Conservation (phyloP, 2,888 invertebrate genomes). For the Biston stratarius region DNA sequence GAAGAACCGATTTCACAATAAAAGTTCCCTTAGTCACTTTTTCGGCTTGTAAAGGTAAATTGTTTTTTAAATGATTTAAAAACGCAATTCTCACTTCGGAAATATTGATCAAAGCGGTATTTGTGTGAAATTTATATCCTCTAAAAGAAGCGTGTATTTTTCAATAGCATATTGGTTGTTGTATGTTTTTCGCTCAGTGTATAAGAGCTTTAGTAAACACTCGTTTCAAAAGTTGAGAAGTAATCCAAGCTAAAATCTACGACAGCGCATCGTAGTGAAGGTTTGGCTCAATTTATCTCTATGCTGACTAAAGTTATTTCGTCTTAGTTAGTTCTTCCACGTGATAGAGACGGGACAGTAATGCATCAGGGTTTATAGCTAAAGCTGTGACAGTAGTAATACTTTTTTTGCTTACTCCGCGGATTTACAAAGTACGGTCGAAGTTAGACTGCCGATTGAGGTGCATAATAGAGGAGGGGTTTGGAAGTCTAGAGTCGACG, state of each 20-base stretch:
- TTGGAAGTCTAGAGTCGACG: constrained; percentile 11
- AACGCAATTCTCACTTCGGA: no score
- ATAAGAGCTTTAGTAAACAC: no score
- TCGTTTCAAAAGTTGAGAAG: not conserved
- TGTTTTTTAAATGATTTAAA: no score
- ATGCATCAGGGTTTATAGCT: constrained; percentile 45
- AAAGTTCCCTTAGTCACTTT: no score
- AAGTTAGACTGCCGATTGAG: constrained; percentile 24
- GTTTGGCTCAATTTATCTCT: constrained; percentile 12
- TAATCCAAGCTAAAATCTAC: not conserved
- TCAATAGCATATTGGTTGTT: not conserved
- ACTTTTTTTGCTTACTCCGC: constrained; percentile 25
- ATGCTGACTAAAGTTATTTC: constrained; percentile 11
- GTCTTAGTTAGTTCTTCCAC: constrained; percentile 16
- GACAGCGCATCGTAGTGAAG: constrained; percentile 2
- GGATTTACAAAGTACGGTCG: constrained; percentile 37
- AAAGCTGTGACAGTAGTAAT: constrained; percentile 26
- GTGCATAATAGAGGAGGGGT: constrained; percentile 35
- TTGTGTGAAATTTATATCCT: not conserved
- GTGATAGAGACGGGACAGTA: constrained; percentile 25
- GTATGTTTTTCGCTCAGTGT: no score
- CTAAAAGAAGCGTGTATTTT: not conserved
- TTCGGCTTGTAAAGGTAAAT: no score
- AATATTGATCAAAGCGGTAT: no score
- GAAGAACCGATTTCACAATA: no score